A percentile compares a stretch with the other conserved stretches of the same genome.
phyloP scores from a whole-genome alignment of 2,888 invertebrate genomes.

The Aphrophora alni region DNA sequence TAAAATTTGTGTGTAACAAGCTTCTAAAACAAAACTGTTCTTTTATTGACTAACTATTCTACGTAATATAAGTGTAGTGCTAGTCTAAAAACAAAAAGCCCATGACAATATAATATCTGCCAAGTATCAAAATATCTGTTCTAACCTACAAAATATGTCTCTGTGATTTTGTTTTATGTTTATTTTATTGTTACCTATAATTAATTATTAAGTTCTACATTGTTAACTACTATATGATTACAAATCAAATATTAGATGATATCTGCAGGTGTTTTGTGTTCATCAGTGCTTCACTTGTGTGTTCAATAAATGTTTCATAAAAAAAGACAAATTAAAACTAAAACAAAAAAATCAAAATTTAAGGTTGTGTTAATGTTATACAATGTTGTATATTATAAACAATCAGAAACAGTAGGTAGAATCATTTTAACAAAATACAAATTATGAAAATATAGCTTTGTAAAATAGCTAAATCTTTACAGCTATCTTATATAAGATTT shows the following conservation, averaged over 20 bases:
- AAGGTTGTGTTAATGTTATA: not conserved
- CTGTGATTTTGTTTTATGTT: not conserved
- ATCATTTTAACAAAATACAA: too few relatives aligned
- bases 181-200: not conserved
- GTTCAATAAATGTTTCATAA: not conserved
- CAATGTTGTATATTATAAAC: not conserved
- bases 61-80: not conserved
- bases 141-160: not conserved
- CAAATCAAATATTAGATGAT: not conserved
- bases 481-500: too few relatives aligned
- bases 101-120: not conserved
- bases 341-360: not conserved
- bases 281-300: not conserved
- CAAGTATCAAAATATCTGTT: not conserved
- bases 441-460: not conserved
- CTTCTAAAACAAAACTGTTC: not conserved
- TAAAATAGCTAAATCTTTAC: not conserved
- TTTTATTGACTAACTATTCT: not conserved
- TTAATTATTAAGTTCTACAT: not conserved
- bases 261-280: not conserved
- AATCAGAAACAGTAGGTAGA: not conserved
- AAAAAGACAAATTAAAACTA: too few relatives aligned
- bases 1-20: too few relatives aligned
- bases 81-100: not conserved
- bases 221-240: not conserved